phyloP scores from a whole-genome alignment of 2,888 invertebrate genomes.

The Euproctis similis region DNA sequence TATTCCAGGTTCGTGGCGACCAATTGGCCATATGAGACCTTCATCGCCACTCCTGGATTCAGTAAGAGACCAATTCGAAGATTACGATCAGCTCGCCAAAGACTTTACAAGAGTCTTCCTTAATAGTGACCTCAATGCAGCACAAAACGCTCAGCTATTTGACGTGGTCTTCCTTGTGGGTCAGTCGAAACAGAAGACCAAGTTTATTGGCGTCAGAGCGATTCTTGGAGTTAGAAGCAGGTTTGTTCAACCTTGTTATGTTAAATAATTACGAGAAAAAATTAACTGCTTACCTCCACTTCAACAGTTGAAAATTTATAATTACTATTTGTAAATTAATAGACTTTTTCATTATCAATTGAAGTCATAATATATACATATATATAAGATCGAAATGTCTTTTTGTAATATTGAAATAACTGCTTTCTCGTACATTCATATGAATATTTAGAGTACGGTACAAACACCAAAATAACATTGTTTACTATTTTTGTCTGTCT shows the following conservation, averaged over 20 bases:
- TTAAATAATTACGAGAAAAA: too few species aligned
- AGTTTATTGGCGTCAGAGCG: conserved; percentile 92
- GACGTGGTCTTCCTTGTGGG: conserved; percentile 94
- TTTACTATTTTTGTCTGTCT: too few species aligned
- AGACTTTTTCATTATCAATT: too few species aligned
- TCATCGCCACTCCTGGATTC: conserved; percentile 94
- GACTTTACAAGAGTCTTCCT: conserved; percentile 93
- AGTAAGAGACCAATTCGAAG: conserved; percentile 94
- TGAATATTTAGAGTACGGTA: too few species aligned
- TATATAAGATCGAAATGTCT: too few species aligned
- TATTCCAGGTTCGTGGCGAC: conserved; percentile 89
- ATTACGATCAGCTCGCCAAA: conserved; percentile 94
- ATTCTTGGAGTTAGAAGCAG: conserved; percentile 93
- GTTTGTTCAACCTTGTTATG: conserved; percentile 48
- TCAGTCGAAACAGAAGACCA: conserved; percentile 92
- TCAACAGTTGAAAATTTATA: too few species aligned
- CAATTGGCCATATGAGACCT: conserved; percentile 95
- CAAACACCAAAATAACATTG: too few species aligned
- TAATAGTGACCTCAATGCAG: conserved; percentile 86
- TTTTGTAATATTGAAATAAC: too few species aligned
- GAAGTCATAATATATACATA: too few species aligned
- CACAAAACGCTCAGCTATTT: conserved; percentile 88
- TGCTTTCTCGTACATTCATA: too few species aligned
- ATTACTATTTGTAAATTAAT: too few species aligned
- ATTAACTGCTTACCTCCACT: too few species aligned